Percentiles rank a stretch among this genome's conserved stretches.
Conservation (phyloP, 2,113 vertebrate genomes). For the Laticauda laticaudata region DNA sequence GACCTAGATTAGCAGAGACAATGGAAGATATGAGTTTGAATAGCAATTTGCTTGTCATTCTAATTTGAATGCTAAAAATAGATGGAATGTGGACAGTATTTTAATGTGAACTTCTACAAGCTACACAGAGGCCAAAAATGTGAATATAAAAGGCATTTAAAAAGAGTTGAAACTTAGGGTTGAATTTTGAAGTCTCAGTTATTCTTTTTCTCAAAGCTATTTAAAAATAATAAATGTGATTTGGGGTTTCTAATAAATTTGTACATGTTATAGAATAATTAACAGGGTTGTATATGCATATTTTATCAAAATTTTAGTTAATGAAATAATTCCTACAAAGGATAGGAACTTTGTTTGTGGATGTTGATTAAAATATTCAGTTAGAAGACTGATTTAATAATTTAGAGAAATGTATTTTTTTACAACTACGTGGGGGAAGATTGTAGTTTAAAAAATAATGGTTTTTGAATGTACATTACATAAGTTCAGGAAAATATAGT, state of each 20-base stretch:
- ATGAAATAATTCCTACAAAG: background rate
- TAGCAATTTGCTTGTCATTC: constrained; percentile 70
- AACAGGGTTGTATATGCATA: background rate
- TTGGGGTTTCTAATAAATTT: constrained; percentile 51
- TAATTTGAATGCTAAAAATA: constrained; percentile 73
- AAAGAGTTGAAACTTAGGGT: constrained; percentile 32
- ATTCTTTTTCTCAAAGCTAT: constrained; percentile 20
- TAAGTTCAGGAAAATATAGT: background rate
- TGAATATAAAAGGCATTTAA: constrained; percentile 30
- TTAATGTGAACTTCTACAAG: constrained; percentile 63
- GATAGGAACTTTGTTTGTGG: background rate
- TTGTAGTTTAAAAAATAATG: background rate
- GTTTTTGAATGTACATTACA: background rate
- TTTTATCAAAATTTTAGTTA: background rate
- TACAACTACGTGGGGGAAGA: background rate
- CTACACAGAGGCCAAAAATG: constrained; percentile 46
- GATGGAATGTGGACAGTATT: constrained; percentile 57
- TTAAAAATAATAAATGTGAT: constrained; percentile 52
- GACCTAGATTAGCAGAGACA: constrained; percentile 77
- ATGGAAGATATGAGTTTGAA: constrained; percentile 71
- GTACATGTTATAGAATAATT: constrained; percentile 28
- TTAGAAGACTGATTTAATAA: background rate
- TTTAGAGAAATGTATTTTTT: background rate
- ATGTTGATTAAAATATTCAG: background rate
- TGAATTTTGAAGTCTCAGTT: constrained; percentile 23